Evolutionary conservation across 2,888 invertebrate genomes (phyloP).

Genomic region (Melieria crassipennis): DNA sequence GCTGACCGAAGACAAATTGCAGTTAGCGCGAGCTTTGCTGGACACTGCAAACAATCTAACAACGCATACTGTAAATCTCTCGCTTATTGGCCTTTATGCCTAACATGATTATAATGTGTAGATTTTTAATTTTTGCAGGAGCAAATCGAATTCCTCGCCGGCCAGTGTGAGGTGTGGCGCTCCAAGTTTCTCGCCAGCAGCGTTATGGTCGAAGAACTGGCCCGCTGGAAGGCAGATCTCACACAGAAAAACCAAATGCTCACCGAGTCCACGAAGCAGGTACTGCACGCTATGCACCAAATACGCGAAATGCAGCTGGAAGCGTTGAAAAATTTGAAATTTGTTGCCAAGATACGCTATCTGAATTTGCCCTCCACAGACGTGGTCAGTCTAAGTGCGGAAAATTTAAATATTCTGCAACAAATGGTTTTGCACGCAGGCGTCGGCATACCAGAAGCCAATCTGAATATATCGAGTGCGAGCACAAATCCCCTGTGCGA

Average conservation of each 20-base stretch:
- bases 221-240: conserved; percentile 84
- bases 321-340: conserved; percentile 63
- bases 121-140: conserved; percentile 68
- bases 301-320: conserved; percentile 65
- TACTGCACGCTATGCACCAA: conserved; percentile 60
- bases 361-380: conserved; percentile 63
- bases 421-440: conserved; percentile 65
- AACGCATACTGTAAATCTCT: conserved; percentile 75
- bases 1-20: conserved; percentile 90
- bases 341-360: conserved; percentile 61
- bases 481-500: conserved; percentile 59
- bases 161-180: conserved; percentile 96
- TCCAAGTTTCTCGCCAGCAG: conserved; percentile 96
- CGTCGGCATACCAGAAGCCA: conserved; percentile 62
- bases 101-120: not conserved
- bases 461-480: conserved; percentile 56
- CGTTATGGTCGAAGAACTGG: conserved; percentile 92
- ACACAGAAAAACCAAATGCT: conserved; percentile 68
- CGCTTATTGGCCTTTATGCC: not conserved
- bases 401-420: conserved; percentile 64
- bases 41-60: conserved; percentile 87
- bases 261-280: conserved; percentile 60
- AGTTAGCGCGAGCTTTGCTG: conserved; percentile 83
- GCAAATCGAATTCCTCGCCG: conserved; percentile 91
- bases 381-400: conserved; percentile 61